Percentiles rank a stretch among this genome's conserved stretches.
phyloP scores from a whole-genome alignment of 2,888 invertebrate species.

The Scaptomyza reducta region DNA sequence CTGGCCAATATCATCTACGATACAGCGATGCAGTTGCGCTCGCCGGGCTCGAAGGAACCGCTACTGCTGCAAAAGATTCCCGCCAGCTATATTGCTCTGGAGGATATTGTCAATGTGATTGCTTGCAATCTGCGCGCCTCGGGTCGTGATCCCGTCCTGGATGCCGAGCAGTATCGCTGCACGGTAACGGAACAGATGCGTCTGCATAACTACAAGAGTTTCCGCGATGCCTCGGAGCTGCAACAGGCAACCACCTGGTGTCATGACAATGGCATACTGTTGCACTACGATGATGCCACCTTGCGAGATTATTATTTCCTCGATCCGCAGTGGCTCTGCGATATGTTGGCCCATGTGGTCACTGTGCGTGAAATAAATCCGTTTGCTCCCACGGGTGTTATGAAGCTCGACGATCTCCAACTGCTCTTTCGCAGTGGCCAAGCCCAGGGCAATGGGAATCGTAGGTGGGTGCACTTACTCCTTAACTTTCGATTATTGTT shows the following conservation, averaged over 20 bases:
- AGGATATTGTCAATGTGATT: slow-evolving; percentile 94
- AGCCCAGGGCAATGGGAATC: slow-evolving; percentile 88
- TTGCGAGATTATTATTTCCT: slow-evolving; percentile 97
- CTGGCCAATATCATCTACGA: slow-evolving; percentile 97
- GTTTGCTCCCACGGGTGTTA: slow-evolving; percentile 95
- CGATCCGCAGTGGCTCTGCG: slow-evolving; percentile 99
- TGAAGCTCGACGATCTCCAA: slow-evolving; percentile 96
- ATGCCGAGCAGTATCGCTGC: slow-evolving; percentile 90
- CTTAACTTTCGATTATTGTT: too few relatives aligned
- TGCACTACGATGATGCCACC: slow-evolving; percentile 97
- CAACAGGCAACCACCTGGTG: slow-evolving; percentile 98
- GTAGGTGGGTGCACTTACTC: slow-evolving; percentile 74
- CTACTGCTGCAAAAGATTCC: slow-evolving; percentile 97
- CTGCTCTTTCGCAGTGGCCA: slow-evolving; percentile 96
- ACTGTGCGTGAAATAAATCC: slow-evolving; percentile 99
- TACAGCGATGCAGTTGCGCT: slow-evolving; percentile 94
- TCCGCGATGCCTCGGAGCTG: slow-evolving; percentile 93
- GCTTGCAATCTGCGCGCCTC: slow-evolving; percentile 90
- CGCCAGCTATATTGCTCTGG: slow-evolving; percentile 96
- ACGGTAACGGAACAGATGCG: slow-evolving; percentile 84
- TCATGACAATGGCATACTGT: slow-evolving; percentile 97
- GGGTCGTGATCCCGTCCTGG: slow-evolving; percentile 92
- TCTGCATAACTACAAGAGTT: slow-evolving; percentile 83
- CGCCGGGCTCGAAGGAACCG: slow-evolving; percentile 95
- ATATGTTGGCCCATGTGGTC: slow-evolving; percentile 98